phyloP scores from a whole-genome alignment of 2,113 vertebrate genomes.

The Onychorhynchus coronatus region DNA sequence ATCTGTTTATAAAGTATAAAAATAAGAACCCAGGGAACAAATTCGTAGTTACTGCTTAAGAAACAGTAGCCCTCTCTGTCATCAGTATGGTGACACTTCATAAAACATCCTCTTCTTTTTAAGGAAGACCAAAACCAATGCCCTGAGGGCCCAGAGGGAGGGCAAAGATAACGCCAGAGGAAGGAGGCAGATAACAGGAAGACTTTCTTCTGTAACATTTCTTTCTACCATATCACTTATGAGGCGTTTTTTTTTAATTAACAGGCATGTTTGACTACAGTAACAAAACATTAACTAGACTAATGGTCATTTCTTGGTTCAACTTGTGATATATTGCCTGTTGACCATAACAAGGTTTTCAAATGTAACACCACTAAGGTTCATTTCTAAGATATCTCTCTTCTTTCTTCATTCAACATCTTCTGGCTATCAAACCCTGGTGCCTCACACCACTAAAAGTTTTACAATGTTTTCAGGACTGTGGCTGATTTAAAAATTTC shows the following conservation, averaged over 20 bases:
- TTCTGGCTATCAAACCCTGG: neutral
- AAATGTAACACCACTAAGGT: neutral
- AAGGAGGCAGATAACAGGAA: neutral
- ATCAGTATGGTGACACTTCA: neutral
- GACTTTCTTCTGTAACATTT: neutral
- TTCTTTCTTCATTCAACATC: neutral
- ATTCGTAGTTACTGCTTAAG: neutral
- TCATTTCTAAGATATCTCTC: neutral
- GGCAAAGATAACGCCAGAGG: neutral
- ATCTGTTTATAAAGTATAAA: neutral
- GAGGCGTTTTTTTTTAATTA: neutral
- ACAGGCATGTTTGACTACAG: neutral
- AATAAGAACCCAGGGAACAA: neutral
- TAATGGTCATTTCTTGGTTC: neutral
- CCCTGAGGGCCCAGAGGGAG: neutral
- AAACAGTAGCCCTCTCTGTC: neutral
- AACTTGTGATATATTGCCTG: neutral
- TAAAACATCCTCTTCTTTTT: neutral
- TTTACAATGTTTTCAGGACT: neutral
- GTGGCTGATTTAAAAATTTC: constrained; percentile 16
- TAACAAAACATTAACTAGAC: neutral
- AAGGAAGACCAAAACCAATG: neutral
- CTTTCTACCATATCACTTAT: neutral
- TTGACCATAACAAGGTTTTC: neutral
- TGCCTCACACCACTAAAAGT: neutral